A percentile compares a stretch with the other conserved stretches of the same genome.
Conservation (phyloP, 1,140 invertebrate genomes). For the Drosophila kikkawai region DNA sequence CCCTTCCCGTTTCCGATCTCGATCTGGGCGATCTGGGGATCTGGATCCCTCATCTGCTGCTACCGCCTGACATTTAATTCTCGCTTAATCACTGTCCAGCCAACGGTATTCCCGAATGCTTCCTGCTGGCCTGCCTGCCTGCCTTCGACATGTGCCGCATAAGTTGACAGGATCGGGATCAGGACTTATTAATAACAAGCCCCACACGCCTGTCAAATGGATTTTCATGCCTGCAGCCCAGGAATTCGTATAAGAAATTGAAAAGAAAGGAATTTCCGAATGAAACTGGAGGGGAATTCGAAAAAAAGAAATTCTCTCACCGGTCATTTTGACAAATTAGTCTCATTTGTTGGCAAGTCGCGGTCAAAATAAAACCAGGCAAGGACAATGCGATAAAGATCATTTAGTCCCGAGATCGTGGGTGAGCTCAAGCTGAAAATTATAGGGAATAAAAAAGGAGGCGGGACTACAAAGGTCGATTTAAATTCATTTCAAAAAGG, state of each 20-base stretch:
- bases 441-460: background rate
- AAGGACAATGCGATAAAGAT: conserved; percentile 76
- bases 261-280: conserved; percentile 43
- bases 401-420: conserved; percentile 32
- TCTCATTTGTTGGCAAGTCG: conserved; percentile 72
- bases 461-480: conserved; percentile 10
- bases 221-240: conserved; percentile 63
- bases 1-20: background rate
- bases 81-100: conserved; percentile 82
- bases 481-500: conserved; percentile 49
- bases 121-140: conserved; percentile 31
- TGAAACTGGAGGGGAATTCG: conserved; percentile 27
- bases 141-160: conserved; percentile 45
- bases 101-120: conserved; percentile 66
- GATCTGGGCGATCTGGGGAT: conserved; percentile 7
- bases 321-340: conserved; percentile 74
- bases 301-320: conserved; percentile 34
- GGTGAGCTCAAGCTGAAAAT: conserved; percentile 2
- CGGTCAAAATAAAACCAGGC: conserved; percentile 69
- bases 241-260: conserved; percentile 35
- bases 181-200: conserved; percentile 72
- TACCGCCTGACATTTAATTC: conserved; percentile 79
- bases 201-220: conserved; percentile 72
- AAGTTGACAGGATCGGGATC: conserved; percentile 72
- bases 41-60: conserved; percentile 50